A percentile compares a stretch with the other conserved stretches of the same genome.
These are phyloP conservation scores for Zaprionus ghesquierei DNA, from an alignment of 1,140 invertebrate species.

Conservation along the genomic window DNA sequence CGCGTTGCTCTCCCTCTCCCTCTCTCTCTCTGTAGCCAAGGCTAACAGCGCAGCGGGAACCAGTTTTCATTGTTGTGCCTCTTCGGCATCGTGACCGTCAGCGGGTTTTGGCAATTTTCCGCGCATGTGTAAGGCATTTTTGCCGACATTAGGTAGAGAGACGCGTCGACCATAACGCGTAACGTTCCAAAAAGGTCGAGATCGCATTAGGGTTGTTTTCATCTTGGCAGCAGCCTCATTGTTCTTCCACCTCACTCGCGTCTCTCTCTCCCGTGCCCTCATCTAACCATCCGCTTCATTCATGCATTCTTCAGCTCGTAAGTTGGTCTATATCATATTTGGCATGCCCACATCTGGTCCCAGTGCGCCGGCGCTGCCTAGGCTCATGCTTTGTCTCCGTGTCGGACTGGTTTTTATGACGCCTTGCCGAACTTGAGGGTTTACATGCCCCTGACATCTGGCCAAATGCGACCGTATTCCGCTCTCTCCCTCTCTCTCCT, in stretches of 20 bases:
- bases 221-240: conserved; percentile 25
- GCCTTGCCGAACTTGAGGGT: conserved; percentile 41
- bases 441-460: conserved; percentile 49
- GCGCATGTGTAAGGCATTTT: conserved; percentile 28
- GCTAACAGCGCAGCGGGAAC: conserved; percentile 48
- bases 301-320: conserved; percentile 31
- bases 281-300: conserved; percentile 33
- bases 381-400: conserved; percentile 54
- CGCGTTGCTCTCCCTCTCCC: too few species aligned
- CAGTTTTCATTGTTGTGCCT: conserved; percentile 37
- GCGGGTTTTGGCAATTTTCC: conserved; percentile 55
- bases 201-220: conserved; percentile 51
- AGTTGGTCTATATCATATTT: conserved; percentile 51
- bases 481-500: background rate
- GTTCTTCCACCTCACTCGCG: background rate
- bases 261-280: background rate
- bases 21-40: conserved; percentile 38
- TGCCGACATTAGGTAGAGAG: conserved; percentile 33
- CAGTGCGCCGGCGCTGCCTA: conserved; percentile 39
- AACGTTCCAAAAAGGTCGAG: conserved; percentile 10
- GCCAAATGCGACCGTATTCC: conserved; percentile 33
- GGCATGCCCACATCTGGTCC: conserved; percentile 56
- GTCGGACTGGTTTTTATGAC: conserved; percentile 63
- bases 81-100: conserved; percentile 5
- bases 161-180: conserved; percentile 2